Evolutionary conservation across 2,888 invertebrate species (phyloP).

Genomic region (Psylliodes chrysocephalus): DNA sequence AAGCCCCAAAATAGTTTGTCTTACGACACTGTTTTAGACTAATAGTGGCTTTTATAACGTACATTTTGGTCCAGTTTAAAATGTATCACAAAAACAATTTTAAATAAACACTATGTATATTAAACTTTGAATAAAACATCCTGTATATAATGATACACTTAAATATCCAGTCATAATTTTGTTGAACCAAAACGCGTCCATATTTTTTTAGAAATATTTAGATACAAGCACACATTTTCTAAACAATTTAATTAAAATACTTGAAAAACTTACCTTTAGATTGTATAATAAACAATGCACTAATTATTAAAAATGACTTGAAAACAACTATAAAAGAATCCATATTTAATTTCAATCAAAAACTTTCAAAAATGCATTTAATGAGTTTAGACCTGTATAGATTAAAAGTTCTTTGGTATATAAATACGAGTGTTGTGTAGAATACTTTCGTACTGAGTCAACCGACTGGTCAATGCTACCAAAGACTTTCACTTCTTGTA

Average conservation of each 20-base stretch:
- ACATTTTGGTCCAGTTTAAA: too few species aligned
- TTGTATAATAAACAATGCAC: constrained; percentile 15
- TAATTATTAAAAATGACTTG: constrained; percentile 18
- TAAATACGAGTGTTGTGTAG: too few species aligned
- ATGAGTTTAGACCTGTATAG: background rate
- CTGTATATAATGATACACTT: too few species aligned
- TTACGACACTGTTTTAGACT: too few species aligned
- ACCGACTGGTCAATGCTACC: background rate
- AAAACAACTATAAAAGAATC: background rate
- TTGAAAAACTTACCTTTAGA: constrained; percentile 19
- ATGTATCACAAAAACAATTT: too few species aligned
- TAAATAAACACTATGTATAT: too few species aligned
- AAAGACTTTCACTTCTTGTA: background rate
- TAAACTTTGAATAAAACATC: too few species aligned
- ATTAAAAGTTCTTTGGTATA: background rate
- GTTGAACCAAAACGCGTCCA: background rate
- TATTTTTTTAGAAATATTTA: background rate
- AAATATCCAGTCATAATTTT: too few species aligned
- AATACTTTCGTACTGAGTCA: too few species aligned
- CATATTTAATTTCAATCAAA: constrained; percentile 5
- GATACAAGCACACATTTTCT: background rate
- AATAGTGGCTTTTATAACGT: too few species aligned
- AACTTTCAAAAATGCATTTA: background rate
- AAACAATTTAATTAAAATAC: background rate
- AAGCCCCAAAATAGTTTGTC: too few species aligned